Percentiles rank a stretch among this genome's conserved stretches.
Evolutionary conservation across 37 sponge, comb jelly and placozoan species (phyloP).

Genomic region (Eunapius fragilis): DNA sequence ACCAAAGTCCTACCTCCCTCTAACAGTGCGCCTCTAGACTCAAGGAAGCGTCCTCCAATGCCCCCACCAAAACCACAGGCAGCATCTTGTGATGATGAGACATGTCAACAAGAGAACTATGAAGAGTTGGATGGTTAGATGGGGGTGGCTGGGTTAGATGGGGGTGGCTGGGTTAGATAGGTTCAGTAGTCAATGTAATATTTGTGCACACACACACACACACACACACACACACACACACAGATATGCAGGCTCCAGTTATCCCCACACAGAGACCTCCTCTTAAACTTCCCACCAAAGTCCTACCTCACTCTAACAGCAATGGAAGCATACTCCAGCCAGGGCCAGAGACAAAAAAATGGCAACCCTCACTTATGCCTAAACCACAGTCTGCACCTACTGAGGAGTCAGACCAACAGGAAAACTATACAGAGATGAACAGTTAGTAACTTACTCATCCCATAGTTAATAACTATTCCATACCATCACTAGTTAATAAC

Average conservation of each 20-base stretch:
- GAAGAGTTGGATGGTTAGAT: not conserved
- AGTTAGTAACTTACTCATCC: too few species aligned
- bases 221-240: not conserved
- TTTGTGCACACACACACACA: not conserved
- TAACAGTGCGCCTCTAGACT: not conserved
- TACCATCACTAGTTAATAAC: too few species aligned
- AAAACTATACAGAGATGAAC: not conserved
- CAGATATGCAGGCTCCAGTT: not conserved
- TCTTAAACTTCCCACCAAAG: not conserved
- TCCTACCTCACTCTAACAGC: not conserved
- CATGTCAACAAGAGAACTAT: not conserved
- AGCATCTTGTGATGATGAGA: not conserved
- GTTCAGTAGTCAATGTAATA: too few species aligned
- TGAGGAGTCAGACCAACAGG: not conserved
- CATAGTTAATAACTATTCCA: too few species aligned
- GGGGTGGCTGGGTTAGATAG: too few species aligned
- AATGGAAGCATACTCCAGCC: not conserved
- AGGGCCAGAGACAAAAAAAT: not conserved
- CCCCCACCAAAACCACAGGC: not conserved
- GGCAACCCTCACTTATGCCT: not conserved
- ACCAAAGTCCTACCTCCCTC: not conserved
- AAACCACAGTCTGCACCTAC: not conserved
- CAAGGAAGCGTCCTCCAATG: too few species aligned
- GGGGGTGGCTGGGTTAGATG: not conserved
- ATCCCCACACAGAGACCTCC: not conserved